Base-by-base conservation (phyloP, 2,113 vertebrate genomes). In the Archocentrus centrarchus region DNA sequence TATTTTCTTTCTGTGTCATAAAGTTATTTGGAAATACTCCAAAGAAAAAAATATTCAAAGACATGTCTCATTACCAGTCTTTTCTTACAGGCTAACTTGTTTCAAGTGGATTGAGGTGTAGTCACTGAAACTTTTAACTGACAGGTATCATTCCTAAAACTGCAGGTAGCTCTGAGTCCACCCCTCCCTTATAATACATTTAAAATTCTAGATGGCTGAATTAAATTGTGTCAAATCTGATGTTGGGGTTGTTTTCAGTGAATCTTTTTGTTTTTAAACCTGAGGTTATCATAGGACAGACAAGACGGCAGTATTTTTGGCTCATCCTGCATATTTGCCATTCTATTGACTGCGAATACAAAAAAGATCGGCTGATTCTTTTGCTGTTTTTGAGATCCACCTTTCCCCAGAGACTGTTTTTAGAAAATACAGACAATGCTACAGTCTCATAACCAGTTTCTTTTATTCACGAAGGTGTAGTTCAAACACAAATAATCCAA, bases 61-160 rank as follows among this genome's bases (percentile, higher is more conserved):
- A 50, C 3, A 11, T 63, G 24, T 11, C 20, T 11, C 3, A 27
- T 30, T 24, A 30, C 27, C 20, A 39, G 32, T 1, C 4, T 53
- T 47, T 4, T 2, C 32, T 6, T 9, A 60, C 14, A 4, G 4
- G 11, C 60, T 64, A 11, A 77, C 60, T 3, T n/a, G 41, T 85
- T 81, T 27, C 35, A 50, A 27, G 18, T 15, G n/a, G 35, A 64
- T 84, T n/a, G 90, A 88, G 82, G 82, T 93, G 81, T 84, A 80
- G 68, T 75, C 59, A 32, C 22, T 37, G 11, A 80, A 86, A 44
- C 17, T 59, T 39, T 39, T 20, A 39, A 82, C 22, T 30, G 76
- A 84, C 70, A 79, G 11, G 5, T 11, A 70, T 13, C 86, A 85
- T 91, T 90, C 84, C 81, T 70, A 53, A 62, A n/a, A 27, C 32